Evolutionary conservation across 2,113 vertebrate genomes (phyloP).

Genomic region (Bujurquina vittata): DNA sequence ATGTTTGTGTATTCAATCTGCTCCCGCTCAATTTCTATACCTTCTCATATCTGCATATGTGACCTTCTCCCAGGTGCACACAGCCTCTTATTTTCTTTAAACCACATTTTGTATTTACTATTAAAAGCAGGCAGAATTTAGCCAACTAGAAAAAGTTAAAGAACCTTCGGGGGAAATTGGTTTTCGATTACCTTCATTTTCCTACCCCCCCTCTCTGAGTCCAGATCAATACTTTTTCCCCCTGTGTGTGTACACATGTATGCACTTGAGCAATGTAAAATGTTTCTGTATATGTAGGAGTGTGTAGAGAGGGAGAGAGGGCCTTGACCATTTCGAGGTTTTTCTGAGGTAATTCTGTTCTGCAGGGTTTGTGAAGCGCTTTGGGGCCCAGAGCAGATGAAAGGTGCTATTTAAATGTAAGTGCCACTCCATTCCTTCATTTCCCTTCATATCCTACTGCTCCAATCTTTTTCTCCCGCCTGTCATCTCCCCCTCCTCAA

Average conservation of each 20-base stretch:
- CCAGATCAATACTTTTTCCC: slow-evolving; percentile 5
- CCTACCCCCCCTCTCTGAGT: neutral
- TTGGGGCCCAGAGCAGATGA: slow-evolving; percentile 89
- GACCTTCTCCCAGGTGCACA: slow-evolving; percentile 19
- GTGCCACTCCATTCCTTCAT: slow-evolving; percentile 87
- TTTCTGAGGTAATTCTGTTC: slow-evolving; percentile 88
- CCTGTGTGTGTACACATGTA: slow-evolving; percentile 35
- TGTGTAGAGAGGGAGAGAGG: slow-evolving; percentile 68
- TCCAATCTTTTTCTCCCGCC: slow-evolving; percentile 71
- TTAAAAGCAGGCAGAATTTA: slow-evolving; percentile 1
- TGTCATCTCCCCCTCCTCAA: slow-evolving; percentile 46
- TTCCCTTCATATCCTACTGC: slow-evolving; percentile 81
- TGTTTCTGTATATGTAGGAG: slow-evolving; percentile 60
- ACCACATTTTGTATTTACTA: slow-evolving; percentile 5
- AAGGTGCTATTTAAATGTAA: slow-evolving; percentile 90
- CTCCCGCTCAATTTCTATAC: neutral
- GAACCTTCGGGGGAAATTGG: neutral
- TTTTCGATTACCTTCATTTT: slow-evolving; percentile 13
- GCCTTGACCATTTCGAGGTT: slow-evolving; percentile 79
- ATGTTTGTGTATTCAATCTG: neutral
- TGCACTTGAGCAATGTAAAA: slow-evolving; percentile 59
- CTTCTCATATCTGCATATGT: slow-evolving; percentile 17
- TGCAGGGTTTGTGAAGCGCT: slow-evolving; percentile 89
- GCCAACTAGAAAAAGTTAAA: slow-evolving; percentile 3
- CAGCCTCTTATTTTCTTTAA: slow-evolving; percentile 28